Evolutionary conservation across 2,797 vertebrate genomes (phyloP), one percentile per base, ranked within the genome.

Genomic region (Danio albolineatus): DNA sequence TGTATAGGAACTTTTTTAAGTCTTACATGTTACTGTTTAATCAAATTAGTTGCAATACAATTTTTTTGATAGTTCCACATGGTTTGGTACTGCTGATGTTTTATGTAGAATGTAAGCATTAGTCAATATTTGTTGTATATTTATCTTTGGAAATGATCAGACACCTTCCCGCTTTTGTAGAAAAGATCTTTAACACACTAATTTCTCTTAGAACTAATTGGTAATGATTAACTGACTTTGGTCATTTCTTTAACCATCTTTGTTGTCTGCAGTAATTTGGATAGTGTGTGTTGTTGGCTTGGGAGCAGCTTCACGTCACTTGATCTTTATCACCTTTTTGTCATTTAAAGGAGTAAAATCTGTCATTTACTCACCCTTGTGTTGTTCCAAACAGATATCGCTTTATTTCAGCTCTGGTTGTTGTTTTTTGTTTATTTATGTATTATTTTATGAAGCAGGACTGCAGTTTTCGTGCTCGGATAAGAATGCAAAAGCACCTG

Each of bases 221-320:
- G 10, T 43, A 57, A 46, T 41, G 4, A 54, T 57, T 39, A 61
- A 75, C 69, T 60, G 44, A 56, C 41, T 53, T 76, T 65, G 2
- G 10, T 46, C 16, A 44, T 69, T 80, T 53, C 36, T 61, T 51
- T 75, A 60, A 60, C 72, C 67, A 57, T 60, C 65, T 82, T 54
- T 71, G 59, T 73, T 74, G 69, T 64, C 72, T 71, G 61, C 73
- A 64, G 73, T 53, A 44, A 39, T 78, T 16, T 70, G 74, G 71
- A 61, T 76, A 49, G 57, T 73, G 36, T 62, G 59, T 71, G 82
- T 84, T 71, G 82, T 84, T 82, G 74, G 65, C 46, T 9, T 80
- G 77, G 82, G 77, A 86, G 70, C 66, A 17, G 56, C 17, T 49
- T 14, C 0, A 3, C 14, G 5, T 41, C 9, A 12, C 13, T 21